Evolutionary conservation across 2,797 vertebrate species (phyloP).

Genomic region (Onychomys torridus): DNA sequence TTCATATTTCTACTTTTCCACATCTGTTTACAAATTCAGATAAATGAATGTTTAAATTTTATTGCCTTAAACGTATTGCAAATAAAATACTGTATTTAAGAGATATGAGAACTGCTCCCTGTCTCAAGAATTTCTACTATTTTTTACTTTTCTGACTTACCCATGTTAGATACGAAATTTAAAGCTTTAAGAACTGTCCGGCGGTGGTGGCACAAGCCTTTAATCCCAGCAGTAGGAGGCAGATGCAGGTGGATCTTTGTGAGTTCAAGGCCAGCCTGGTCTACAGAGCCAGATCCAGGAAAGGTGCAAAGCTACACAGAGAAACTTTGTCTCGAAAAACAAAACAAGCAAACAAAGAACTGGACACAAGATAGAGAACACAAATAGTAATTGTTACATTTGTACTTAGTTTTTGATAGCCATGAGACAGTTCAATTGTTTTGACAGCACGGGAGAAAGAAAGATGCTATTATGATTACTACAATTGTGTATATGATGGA

Average conservation of each 20-base stretch:
- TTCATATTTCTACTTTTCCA: neutral
- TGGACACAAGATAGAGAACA: neutral
- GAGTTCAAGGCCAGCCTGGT: too few species aligned
- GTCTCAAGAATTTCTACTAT: neutral
- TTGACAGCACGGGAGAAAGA: neutral
- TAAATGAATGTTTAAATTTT: slow-evolving; percentile 33
- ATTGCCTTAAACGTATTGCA: neutral
- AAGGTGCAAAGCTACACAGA: too few species aligned
- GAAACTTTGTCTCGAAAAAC: too few species aligned
- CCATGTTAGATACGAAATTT: neutral
- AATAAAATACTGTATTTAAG: neutral
- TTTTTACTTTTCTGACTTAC: slow-evolving; percentile 2
- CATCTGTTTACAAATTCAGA: neutral
- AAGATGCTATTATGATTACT: neutral
- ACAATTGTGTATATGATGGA: neutral
- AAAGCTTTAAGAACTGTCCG: slow-evolving; percentile 19
- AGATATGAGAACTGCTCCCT: neutral
- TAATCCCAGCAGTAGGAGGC: too few species aligned
- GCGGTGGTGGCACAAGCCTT: too few species aligned
- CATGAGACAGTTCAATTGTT: neutral
- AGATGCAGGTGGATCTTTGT: too few species aligned
- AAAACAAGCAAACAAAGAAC: too few species aligned
- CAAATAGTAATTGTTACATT: neutral
- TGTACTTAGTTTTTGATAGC: neutral
- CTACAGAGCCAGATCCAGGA: too few species aligned